Evolutionary conservation across 1,140 invertebrate species (phyloP).

Genomic region (Mesaphorura yosii): DNA sequence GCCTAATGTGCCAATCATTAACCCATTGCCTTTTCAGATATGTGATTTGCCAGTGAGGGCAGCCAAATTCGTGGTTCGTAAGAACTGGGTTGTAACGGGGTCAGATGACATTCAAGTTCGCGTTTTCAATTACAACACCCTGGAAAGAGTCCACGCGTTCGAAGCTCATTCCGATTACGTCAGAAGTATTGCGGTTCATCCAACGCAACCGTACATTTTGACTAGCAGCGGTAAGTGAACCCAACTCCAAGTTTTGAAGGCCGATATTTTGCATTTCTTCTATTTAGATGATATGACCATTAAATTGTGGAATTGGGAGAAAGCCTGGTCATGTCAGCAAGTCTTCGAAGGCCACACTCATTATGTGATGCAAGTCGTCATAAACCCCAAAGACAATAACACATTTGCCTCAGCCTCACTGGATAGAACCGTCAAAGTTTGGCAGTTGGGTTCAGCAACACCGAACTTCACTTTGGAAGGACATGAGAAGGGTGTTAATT

Average conservation of each 20-base stretch:
- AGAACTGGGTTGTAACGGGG: slow-evolving; percentile 97
- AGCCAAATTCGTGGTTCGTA: slow-evolving; percentile 89
- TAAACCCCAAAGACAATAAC: slow-evolving; percentile 99
- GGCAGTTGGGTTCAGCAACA: slow-evolving; percentile 91
- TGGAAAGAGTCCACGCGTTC: slow-evolving; percentile 88
- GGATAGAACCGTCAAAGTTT: slow-evolving; percentile 94
- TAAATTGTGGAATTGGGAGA: slow-evolving; percentile 99
- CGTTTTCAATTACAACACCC: slow-evolving; percentile 97
- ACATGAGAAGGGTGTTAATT: slow-evolving; percentile 98
- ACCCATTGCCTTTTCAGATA: slow-evolving; percentile 44
- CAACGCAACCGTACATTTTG: slow-evolving; percentile 90
- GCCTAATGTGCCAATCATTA: neutral
- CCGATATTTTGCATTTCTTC: neutral
- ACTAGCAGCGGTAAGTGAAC: slow-evolving; percentile 76
- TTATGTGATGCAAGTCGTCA: slow-evolving; percentile 99
- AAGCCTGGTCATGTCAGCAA: slow-evolving; percentile 92
- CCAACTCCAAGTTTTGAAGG: neutral
- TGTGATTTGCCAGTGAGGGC: slow-evolving; percentile 92
- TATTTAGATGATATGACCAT: slow-evolving; percentile 92
- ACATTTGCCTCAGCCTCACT: slow-evolving; percentile 98
- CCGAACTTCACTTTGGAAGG: slow-evolving; percentile 98
- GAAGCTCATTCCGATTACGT: slow-evolving; percentile 99
- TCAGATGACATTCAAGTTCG: slow-evolving; percentile 93
- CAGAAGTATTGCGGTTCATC: slow-evolving; percentile 90
- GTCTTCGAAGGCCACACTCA: slow-evolving; percentile 97